These are phyloP conservation scores for Porites lobata DNA, from an alignment of 92 coral and sea anemone species.

Conservation along the genomic window DNA sequence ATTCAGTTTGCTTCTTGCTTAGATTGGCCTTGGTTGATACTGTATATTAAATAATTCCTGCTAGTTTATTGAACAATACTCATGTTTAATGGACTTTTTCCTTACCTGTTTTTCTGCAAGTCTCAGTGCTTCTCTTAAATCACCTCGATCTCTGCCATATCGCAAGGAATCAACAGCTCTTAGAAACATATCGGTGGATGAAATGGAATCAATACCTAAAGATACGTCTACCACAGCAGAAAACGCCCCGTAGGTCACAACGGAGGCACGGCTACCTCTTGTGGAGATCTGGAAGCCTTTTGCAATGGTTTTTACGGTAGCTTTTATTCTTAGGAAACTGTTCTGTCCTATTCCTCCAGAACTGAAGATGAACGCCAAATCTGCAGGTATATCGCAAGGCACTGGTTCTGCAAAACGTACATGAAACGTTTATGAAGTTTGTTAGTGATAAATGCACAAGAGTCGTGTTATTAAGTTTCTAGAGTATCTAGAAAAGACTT, in stretches of 20 bases:
- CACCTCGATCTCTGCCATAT: conserved; percentile 13
- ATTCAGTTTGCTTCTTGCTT: no score
- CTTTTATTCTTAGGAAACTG: conserved; percentile 42
- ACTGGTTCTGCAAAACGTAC: conserved; percentile 25
- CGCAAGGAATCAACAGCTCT: conserved; percentile 6
- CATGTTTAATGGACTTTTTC: background rate
- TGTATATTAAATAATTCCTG: no score
- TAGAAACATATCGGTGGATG: conserved; percentile 19
- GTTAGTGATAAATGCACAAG: no score
- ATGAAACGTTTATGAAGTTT: no score
- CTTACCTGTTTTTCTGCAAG: conserved; percentile 14
- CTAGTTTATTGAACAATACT: no score
- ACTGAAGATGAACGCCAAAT: conserved; percentile 68
- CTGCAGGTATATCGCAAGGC: conserved; percentile 53
- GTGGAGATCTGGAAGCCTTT: conserved; percentile 48
- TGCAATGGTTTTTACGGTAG: conserved; percentile 52
- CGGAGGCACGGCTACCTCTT: conserved; percentile 40
- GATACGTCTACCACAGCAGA: conserved; percentile 11
- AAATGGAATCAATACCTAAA: background rate
- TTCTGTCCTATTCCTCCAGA: conserved; percentile 54
- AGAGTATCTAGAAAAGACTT: no score
- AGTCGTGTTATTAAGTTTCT: no score
- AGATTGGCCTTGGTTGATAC: no score
- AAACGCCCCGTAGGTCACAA: conserved; percentile 44
- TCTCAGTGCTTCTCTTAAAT: conserved; percentile 17